Conservation (phyloP, 2,797 vertebrate genomes). For the Myotis planiceps region DNA sequence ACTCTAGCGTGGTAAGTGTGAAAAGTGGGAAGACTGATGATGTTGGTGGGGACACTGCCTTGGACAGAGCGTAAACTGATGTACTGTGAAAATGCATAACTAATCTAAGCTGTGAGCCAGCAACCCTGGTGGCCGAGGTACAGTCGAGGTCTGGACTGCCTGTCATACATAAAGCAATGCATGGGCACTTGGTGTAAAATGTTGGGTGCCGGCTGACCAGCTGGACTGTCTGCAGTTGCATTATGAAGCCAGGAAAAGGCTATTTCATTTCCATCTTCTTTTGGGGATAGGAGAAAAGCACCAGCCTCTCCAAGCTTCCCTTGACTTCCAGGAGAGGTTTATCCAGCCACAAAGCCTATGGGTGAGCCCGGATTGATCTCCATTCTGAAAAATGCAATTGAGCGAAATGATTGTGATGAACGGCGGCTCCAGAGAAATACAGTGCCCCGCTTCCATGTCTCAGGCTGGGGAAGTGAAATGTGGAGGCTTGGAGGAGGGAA, state of each 20-base stretch:
- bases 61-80: not conserved
- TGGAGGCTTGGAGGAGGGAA: not conserved
- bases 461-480: not conserved
- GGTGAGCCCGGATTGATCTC: not conserved
- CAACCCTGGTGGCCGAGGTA: not conserved
- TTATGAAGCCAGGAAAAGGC: not conserved
- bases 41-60: no score
- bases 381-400: slow-evolving; percentile 18
- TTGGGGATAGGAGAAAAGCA: not conserved
- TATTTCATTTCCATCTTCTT: not conserved
- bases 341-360: not conserved
- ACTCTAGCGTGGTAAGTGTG: not conserved
- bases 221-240: no score
- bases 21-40: not conserved
- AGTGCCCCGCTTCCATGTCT: rapidly evolving
- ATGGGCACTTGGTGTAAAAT: not conserved
- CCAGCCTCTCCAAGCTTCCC: not conserved
- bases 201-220: not conserved
- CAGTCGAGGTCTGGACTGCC: not conserved
- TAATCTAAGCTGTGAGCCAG: no score
- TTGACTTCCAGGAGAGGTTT: not conserved
- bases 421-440: not conserved
- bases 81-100: not conserved
- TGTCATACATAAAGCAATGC: not conserved
- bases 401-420: not conserved